Evolutionary conservation across 2,888 invertebrate genomes (phyloP), one percentile per base, ranked within the genome.

Genomic region (Dryadula phaetusa): DNA sequence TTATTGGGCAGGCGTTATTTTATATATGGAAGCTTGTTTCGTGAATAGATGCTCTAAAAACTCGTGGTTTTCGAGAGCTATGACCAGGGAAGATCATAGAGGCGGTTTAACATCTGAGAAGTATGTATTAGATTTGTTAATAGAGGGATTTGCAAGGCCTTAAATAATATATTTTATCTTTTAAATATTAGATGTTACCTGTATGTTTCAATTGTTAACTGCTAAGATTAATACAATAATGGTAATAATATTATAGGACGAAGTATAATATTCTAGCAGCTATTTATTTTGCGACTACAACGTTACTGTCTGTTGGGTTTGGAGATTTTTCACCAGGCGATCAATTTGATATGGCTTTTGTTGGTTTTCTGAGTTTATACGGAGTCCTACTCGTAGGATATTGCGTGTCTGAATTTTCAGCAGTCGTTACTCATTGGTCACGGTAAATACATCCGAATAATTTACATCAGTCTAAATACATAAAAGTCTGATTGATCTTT

Each of bases 11-110:
- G 92, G 93, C n/a, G 84, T 92, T n/a, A 83, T 93, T 56, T 78
- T 94, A 42, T 93, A 83, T 73, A 87, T 93, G 85, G 90, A 91
- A 71, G 85, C 94, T 18, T 94, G 94, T 77, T 93, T 93, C 72
- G 87, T 90, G 20, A 83, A 76, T 66, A 81, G 88, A 66, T 94
- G 94, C 72, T 81, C 88, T 2, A 84, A 90, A 76, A 82, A 85
- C 69, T 93, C 93, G 14, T 94, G 94, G 94, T 93, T 88, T 70
- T 83, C 77, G 53, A 84, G 75, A 72, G 88, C 87, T 20, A 72
- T 89, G 66, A 80, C 78, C 64, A 83, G 81, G 82, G 84, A 86
- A 67, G 76, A 82, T 58, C 71, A 76, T 44, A 73, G 72, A 60
- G 70, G 60, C 20, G 75, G 75, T 16, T 70, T 76, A 10, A 70